Evolutionary conservation across 2,113 vertebrate species (phyloP).

Genomic region (Cygnus buccinator): DNA sequence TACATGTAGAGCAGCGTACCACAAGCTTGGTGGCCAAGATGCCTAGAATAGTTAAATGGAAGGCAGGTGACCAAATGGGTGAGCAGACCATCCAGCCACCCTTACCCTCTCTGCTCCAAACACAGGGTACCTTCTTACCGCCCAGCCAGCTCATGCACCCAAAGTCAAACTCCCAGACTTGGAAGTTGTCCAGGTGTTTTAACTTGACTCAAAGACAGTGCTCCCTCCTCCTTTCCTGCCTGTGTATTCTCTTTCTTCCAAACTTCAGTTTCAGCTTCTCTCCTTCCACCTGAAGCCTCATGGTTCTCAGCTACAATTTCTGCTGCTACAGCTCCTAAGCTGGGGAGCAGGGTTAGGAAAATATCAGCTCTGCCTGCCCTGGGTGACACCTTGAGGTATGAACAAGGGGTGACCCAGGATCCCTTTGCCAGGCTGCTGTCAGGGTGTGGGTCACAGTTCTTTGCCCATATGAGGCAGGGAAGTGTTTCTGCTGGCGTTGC

Average conservation of each 20-base stretch:
- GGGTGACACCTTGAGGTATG: neutral
- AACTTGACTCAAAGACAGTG: neutral
- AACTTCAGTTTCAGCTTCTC: neutral
- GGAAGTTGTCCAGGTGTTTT: neutral
- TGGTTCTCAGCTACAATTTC: neutral
- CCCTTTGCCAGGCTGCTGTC: neutral
- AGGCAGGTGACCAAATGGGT: neutral
- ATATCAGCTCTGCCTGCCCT: neutral
- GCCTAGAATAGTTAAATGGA: neutral
- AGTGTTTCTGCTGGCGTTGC: neutral
- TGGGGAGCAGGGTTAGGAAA: neutral
- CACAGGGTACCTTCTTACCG: neutral
- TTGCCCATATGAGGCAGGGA: fast-evolving
- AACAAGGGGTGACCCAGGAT: neutral
- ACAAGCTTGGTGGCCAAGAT: neutral
- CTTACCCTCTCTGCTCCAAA: neutral
- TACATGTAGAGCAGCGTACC: neutral
- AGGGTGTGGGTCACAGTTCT: fast-evolving
- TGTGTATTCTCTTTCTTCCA: neutral
- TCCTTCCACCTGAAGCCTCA: neutral
- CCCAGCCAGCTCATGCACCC: neutral
- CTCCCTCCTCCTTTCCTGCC: neutral
- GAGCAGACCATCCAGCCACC: neutral
- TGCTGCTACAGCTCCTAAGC: neutral
- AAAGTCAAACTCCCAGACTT: neutral